Conservation (phyloP, 2,888 invertebrate species). For the Thumatha senex region DNA sequence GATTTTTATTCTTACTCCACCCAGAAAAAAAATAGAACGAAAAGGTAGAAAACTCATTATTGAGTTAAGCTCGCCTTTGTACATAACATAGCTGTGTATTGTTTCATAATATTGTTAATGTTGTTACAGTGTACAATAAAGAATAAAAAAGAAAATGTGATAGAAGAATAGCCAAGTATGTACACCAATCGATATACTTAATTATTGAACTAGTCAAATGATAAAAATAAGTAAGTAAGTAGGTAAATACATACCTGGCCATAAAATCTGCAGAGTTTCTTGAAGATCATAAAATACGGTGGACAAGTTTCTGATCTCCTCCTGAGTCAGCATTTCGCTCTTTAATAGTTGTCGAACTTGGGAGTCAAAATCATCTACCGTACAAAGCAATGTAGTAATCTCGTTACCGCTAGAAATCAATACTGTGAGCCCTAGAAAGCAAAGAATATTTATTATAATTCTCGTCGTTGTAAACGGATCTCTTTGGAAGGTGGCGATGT, state of each 20-base stretch:
- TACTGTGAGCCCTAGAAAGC: not conserved
- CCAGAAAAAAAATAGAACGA: too few relatives aligned
- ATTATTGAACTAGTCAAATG: too few relatives aligned
- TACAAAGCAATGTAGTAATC: not conserved
- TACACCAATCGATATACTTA: too few relatives aligned
- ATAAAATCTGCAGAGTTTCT: not conserved
- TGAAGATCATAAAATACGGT: constrained; percentile 6
- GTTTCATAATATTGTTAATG: too few relatives aligned
- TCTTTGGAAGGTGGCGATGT: not conserved
- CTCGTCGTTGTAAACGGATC: not conserved
- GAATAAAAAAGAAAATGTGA: too few relatives aligned
- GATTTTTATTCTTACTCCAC: too few relatives aligned
- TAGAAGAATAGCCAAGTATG: too few relatives aligned
- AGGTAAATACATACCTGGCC: constrained; percentile 7
- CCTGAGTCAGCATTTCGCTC: constrained; percentile 4
- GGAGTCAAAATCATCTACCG: constrained; percentile 9
- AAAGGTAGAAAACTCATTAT: too few relatives aligned
- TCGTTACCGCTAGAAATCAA: not conserved
- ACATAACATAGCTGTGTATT: too few relatives aligned
- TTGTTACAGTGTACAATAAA: too few relatives aligned
- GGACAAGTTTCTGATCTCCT: constrained; percentile 7
- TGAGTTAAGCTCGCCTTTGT: too few relatives aligned
- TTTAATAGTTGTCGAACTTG: constrained; percentile 7
- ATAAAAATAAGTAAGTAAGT: not conserved
- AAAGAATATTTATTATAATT: not conserved